A percentile compares a stretch with the other conserved stretches of the same genome.
Conservation (phyloP, 2,113 vertebrate species). For the Ceyx margarethae region DNA sequence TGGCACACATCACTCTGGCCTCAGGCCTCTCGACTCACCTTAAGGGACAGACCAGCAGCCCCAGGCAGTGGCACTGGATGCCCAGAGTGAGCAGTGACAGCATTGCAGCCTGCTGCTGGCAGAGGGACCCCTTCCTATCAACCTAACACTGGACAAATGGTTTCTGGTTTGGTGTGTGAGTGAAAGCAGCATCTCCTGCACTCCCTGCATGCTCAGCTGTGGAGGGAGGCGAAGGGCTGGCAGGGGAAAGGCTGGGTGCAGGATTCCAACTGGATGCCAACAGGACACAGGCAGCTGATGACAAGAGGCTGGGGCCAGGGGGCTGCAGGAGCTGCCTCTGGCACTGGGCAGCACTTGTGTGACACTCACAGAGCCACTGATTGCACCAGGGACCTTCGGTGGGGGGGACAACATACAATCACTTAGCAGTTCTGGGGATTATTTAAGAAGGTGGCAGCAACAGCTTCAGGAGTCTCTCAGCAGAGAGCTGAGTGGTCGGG, state of each 20-base stretch:
- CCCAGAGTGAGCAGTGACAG: accelerated
- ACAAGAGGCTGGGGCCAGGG: neutral
- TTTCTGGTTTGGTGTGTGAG: neutral
- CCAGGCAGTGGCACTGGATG: neutral
- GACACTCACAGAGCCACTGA: neutral
- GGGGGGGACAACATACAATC: neutral
- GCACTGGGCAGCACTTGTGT: neutral
- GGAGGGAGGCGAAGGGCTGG: neutral
- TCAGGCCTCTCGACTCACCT: neutral
- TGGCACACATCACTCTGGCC: neutral
- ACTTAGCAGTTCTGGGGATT: neutral
- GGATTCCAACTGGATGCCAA: neutral
- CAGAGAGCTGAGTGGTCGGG: neutral
- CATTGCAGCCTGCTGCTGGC: neutral
- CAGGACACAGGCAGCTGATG: neutral
- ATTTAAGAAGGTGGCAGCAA: neutral
- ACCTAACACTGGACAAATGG: accelerated
- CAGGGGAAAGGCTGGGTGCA: accelerated
- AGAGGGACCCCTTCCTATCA: neutral
- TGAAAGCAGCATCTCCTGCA: accelerated
- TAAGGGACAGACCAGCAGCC: neutral
- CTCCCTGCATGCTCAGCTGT: neutral
- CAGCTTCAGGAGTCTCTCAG: neutral
- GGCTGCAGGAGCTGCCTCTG: neutral
- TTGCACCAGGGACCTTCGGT: neutral